Evolutionary conservation across 2,113 vertebrate genomes (phyloP), one percentile per base, ranked within the genome.

Genomic region (Xenotilapia longispinis): DNA sequence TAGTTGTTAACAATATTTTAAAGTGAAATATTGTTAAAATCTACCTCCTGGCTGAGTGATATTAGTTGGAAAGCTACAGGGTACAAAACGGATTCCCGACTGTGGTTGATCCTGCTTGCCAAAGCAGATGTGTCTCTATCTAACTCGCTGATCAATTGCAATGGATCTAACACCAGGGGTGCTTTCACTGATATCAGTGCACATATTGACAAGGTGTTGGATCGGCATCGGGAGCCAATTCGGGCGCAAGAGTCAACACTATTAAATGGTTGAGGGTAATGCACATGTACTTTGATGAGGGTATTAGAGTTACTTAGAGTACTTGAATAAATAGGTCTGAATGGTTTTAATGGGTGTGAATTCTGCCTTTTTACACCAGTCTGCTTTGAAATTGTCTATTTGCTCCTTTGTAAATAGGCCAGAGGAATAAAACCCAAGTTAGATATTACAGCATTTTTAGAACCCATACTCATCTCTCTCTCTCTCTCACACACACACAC

Each of bases 91-190:
- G 51, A 68, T 10, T 49, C 26, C 54, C 5, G 4, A 14, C 21
- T 75, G 78, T 31, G 14, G 36, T 42, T 81, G 70, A 12, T 54
- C 33, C 47, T 60, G 81, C 79, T 51, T 73, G 47, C 40, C 63
- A 51, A 70, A 42, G 53, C 83, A 53, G 65, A 85, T 80, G 85
- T 80, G 83, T 91, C 90, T 91, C 89, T 87, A 84, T 94, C 94
- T 85, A 79, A 63, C 86, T 31, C 2, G 21, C 8, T 80, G 86
- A 94, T 96, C 95, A 88, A 95, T 95, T 88, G 26, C 83, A 91
- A 93, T 70, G 88, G 92, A 94, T 87, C 88, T 26, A 82, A 91
- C 33, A 91, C 84, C 26, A 12, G 68, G 89, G 90, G 91, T 81
- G 85, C 87, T 92, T 80, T 87, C 58, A 51, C 84, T 54, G 83